These are phyloP conservation scores for Onchidella celtica DNA, from an alignment of 2,888 invertebrate genomes.

Conservation along the genomic window DNA sequence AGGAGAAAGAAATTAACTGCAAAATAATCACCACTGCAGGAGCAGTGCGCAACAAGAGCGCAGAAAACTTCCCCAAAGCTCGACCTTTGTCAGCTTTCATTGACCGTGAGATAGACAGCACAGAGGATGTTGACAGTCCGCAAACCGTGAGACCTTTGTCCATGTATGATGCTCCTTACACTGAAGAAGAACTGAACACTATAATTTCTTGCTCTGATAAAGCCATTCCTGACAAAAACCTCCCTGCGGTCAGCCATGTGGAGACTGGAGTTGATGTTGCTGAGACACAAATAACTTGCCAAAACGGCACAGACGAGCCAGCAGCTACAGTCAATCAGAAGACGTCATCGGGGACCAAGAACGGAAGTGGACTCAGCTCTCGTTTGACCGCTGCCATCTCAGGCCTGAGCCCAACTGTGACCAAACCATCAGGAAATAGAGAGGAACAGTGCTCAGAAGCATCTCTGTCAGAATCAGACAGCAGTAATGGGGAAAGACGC, in stretches of 20 bases:
- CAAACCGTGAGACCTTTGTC: conserved; percentile 17
- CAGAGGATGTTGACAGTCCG: neutral
- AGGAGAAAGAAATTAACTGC: conserved; percentile 45
- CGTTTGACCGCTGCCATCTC: no score
- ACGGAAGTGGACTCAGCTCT: neutral
- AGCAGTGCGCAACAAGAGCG: conserved; percentile 49
- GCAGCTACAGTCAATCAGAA: conserved; percentile 1
- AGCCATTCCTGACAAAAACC: conserved; percentile 5
- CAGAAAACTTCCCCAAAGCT: conserved; percentile 44
- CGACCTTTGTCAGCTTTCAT: conserved; percentile 38
- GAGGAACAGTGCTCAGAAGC: conserved; percentile 26
- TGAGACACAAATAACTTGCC: conserved; percentile 19
- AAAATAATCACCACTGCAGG: conserved; percentile 49
- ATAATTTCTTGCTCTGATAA: no score
- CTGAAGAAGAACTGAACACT: neutral
- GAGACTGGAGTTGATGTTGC: conserved; percentile 22
- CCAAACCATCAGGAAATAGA: neutral
- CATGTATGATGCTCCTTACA: conserved; percentile 37
- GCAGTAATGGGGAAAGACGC: conserved; percentile 36
- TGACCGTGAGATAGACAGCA: conserved; percentile 33
- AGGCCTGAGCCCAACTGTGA: neutral
- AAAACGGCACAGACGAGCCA: conserved; percentile 15
- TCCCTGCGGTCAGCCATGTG: conserved; percentile 23
- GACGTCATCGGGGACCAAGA: neutral
- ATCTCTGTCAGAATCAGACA: conserved; percentile 38